A percentile compares a stretch with the other conserved stretches of the same genome.
Conservation (phyloP, 2,113 vertebrate species). For the Elaphurus davidianus region DNA sequence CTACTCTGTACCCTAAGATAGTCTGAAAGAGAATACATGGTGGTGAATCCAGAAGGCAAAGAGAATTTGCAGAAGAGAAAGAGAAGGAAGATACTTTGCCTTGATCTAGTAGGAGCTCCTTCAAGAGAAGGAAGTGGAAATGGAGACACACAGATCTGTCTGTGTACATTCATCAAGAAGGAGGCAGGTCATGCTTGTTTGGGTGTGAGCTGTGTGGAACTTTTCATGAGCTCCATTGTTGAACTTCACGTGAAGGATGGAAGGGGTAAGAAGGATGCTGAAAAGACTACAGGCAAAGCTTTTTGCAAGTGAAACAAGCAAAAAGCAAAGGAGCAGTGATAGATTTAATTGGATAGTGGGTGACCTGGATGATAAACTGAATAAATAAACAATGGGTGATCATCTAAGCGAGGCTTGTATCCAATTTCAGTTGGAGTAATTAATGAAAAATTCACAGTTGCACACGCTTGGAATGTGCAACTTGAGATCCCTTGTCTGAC, state of each 20-base stretch:
- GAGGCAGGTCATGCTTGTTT: rapidly evolving
- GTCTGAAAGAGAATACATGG: neutral
- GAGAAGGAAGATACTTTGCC: neutral
- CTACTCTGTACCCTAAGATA: rapidly evolving
- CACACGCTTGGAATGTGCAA: neutral
- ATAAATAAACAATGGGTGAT: slow-evolving; percentile 14
- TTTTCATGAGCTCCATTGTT: neutral
- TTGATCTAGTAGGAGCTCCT: neutral
- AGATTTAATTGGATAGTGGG: neutral
- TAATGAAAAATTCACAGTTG: slow-evolving; percentile 42
- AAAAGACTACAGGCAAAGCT: neutral
- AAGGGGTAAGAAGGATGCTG: neutral
- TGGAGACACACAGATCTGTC: neutral
- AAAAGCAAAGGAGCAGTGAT: neutral
- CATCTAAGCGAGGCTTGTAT: neutral
- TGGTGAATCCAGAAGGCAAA: neutral
- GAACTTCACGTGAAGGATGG: neutral
- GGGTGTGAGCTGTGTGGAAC: neutral
- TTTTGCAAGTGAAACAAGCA: neutral
- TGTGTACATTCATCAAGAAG: neutral
- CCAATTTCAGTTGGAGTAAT: slow-evolving; percentile 18
- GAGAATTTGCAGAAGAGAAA: neutral
- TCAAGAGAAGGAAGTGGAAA: neutral
- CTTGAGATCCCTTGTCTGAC: slow-evolving; percentile 19
- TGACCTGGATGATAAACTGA: neutral